Conservation (phyloP, 2,797 vertebrate species). For the Pipistrellus pipistrellus region DNA sequence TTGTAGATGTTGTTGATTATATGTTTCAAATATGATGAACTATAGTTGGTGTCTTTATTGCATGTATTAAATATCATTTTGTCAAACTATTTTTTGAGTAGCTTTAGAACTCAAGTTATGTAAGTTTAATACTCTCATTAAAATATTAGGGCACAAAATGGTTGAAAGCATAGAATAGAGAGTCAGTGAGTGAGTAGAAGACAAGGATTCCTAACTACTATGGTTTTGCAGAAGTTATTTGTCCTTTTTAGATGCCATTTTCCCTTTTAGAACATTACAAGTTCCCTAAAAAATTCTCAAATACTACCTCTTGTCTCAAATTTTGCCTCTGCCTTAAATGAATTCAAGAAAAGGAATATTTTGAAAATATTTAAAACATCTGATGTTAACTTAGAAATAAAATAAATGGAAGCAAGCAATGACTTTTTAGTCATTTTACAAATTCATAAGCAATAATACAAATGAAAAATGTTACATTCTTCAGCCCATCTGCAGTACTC, state of each 20-base stretch:
- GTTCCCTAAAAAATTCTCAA: not conserved
- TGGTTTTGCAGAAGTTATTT: not conserved
- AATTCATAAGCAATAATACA: slow-evolving; percentile 39
- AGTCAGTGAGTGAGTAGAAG: not conserved
- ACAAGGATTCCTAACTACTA: not conserved
- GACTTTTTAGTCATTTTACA: slow-evolving; percentile 13
- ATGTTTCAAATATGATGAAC: not conserved
- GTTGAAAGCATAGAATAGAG: not conserved
- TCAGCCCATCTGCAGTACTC: slow-evolving; percentile 42
- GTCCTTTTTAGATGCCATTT: not conserved
- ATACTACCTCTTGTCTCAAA: not conserved
- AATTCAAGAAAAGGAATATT: slow-evolving; percentile 10
- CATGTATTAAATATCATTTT: not conserved
- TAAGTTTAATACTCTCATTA: not conserved
- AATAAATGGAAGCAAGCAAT: not conserved
- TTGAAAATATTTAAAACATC: slow-evolving; percentile 33
- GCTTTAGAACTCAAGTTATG: not conserved
- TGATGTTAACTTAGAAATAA: not conserved
- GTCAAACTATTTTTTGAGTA: not conserved
- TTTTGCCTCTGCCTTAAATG: slow-evolving; percentile 11
- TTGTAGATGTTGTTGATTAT: not conserved
- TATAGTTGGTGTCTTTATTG: not conserved
- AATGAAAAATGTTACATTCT: slow-evolving; percentile 34
- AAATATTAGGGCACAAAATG: not conserved
- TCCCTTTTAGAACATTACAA: not conserved